These are phyloP conservation scores for Trachymyrmex septentrionalis DNA, from an alignment of 1,140 invertebrate genomes.

Conservation along the genomic window DNA sequence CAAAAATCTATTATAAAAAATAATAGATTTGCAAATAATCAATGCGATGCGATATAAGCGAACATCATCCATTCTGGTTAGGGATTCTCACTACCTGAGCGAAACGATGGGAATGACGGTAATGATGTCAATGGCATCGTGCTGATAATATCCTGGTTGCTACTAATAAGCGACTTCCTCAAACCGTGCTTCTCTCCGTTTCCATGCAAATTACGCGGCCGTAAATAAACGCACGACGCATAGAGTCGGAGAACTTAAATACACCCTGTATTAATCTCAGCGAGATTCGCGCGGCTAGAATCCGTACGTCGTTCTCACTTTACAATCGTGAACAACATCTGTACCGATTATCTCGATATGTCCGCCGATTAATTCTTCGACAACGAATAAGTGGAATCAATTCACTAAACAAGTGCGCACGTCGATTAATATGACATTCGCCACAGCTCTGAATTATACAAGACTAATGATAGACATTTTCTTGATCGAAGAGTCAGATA, in stretches of 20 bases:
- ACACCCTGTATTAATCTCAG: background rate
- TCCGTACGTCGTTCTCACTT: conserved; percentile 57
- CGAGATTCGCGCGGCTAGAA: conserved; percentile 2
- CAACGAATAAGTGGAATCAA: background rate
- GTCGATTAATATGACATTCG: background rate
- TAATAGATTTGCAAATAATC: conserved; percentile 37
- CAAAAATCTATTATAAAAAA: background rate
- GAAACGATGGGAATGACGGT: conserved; percentile 43
- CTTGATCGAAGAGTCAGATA: background rate
- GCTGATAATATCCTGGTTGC: conserved; percentile 45
- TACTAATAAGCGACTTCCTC: conserved; percentile 56
- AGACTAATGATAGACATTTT: background rate
- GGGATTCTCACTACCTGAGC: conserved; percentile 3
- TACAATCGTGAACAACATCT: conserved; percentile 58
- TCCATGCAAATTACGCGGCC: conserved; percentile 52
- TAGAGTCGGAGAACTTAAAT: conserved; percentile 19
- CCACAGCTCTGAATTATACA: background rate
- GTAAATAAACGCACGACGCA: conserved; percentile 39
- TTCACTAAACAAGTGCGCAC: background rate
- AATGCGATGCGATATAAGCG: background rate
- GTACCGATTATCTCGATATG: conserved; percentile 26
- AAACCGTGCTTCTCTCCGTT: conserved; percentile 33
- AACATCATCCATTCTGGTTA: background rate
- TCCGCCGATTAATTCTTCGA: background rate
- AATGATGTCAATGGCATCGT: conserved; percentile 60